Evolutionary conservation across 2,113 vertebrate genomes (phyloP), one percentile per base, ranked within the genome.

Genomic region (Rhinoderma darwinii): DNA sequence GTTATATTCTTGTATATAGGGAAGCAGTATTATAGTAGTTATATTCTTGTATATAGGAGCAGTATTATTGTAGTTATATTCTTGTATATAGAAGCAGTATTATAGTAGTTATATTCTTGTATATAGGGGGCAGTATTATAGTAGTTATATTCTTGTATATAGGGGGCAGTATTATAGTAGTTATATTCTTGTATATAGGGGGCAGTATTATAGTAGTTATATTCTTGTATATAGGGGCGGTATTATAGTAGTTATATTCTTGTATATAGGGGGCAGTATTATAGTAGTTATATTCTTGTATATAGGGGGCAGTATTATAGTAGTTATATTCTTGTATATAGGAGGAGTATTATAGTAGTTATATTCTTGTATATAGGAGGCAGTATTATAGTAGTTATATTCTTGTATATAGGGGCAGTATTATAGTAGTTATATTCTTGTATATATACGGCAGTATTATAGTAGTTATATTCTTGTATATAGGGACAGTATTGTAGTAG

Each of bases 201-300:
- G 44, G 54, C 20, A 59, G 54, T 59, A 59, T 59, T 59, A 59
- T 25, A 59, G 54, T 59, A 25, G 54, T 59, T 59, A 66, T 32
- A 66, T 32, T 32, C 27, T 66, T 66, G 61, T 66, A 66, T 14
- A 66, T 66, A 66, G 61, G 61, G n/a, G 5, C 6, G 7, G 22
- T 59, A 59, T 59, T 59, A 59, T 59, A 59, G 54, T 59, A 59
- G 54, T 59, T 59, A 59, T 25, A 59, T 59, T 59, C 54, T 59
- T 25, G 20, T 59, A 59, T 7, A 59, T 59, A 59, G 54, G n/a
- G 54, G 7, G 54, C 22, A 59, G 54, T 59, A 59, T 5, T 59
- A 59, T 59, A 59, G 54, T 7, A 59, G 54, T 59, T 59, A 59
- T 59, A 59, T 59, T 59, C 54, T 8, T 59, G 20, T 59, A 59